A percentile compares a stretch with the other conserved stretches of the same genome.
phyloP scores from a whole-genome alignment of 2,113 vertebrate species.

The Lonchura striata region DNA sequence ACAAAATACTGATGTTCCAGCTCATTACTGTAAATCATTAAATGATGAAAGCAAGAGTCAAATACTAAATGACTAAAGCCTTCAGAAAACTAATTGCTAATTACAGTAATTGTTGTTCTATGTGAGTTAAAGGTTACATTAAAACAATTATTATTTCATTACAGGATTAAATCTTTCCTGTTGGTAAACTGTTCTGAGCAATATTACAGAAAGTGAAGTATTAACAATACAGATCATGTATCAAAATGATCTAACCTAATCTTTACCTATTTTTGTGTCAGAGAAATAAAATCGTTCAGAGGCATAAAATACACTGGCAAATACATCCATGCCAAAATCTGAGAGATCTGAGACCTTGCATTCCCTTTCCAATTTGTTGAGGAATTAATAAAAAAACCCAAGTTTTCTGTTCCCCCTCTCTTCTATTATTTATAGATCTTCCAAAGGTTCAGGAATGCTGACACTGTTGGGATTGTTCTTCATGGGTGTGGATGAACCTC shows the following conservation, averaged over 20 bases:
- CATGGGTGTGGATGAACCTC: not conserved
- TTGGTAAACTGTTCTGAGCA: not conserved
- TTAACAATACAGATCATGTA: not conserved
- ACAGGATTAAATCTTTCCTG: not conserved
- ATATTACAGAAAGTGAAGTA: not conserved
- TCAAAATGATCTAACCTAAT: not conserved
- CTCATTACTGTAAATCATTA: conserved; percentile 64
- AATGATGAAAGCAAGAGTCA: conserved; percentile 65
- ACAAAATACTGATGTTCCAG: conserved; percentile 57
- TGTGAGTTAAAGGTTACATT: conserved; percentile 26
- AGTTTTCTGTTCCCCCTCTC: not conserved
- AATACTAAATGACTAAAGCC: conserved; percentile 6
- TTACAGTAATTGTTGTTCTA: conserved; percentile 29
- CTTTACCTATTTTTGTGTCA: not conserved
- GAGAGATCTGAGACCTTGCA: not conserved
- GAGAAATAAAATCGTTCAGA: not conserved
- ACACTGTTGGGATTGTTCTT: not conserved
- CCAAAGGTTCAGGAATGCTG: not conserved
- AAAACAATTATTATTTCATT: not conserved
- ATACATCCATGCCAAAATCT: not conserved
- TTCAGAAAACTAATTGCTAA: conserved; percentile 45
- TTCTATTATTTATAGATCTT: not conserved
- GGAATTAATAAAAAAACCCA: not conserved
- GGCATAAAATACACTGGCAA: not conserved
- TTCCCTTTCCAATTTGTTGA: not conserved